Evolutionary conservation across 1,140 invertebrate species (phyloP), one percentile per base, ranked within the genome.

Genomic region (Bombus superbus): DNA sequence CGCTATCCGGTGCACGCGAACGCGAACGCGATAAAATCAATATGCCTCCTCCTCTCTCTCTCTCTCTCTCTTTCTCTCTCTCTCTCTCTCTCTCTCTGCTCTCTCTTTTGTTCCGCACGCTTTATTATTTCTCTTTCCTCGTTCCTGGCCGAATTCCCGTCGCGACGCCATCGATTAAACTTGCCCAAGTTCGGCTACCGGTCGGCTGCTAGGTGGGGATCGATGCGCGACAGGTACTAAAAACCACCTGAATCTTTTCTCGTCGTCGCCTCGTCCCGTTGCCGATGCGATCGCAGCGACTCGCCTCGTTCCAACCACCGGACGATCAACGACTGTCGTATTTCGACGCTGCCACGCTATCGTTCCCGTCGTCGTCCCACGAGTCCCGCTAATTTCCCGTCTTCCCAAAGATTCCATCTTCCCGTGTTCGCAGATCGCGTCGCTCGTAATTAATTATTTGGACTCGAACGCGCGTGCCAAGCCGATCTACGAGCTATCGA

Each of bases 11-110:
- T 83, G 78, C 71, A 85, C 71, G 83, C 44, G 79, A 81, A 85
- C 71, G 83, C 44, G 59, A 81, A 72, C 78, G 69, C 71, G 78
- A 85, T 85, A 85, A 85, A 85, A 85, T 85, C 83, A 81, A 85
- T 85, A 85, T 81, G 57, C 66, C 59, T 28, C 40, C 35, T 28
- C 40, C 35, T 44, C 72, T 64, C 72, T 32, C 32, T 32, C 32
- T 32, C 32, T 32, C 32, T 32, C 32, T 32, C 32, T 32, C 32
- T 32, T 1, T 32, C 32, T 32, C 72, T 64, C 72, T 32, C 32
- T 32, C 35, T 44, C 72, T 64, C 72, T 32, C 32, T 32, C 32
- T 32, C 32, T 32, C 32, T 32, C 32, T 32, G 32, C 18, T 76
- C 53, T 28, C 53, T 13, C 57, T 83, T 40, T 83, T 68, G 38